Base-by-base conservation (phyloP, 2,888 invertebrate species). In the Papilio gigon region DNA sequence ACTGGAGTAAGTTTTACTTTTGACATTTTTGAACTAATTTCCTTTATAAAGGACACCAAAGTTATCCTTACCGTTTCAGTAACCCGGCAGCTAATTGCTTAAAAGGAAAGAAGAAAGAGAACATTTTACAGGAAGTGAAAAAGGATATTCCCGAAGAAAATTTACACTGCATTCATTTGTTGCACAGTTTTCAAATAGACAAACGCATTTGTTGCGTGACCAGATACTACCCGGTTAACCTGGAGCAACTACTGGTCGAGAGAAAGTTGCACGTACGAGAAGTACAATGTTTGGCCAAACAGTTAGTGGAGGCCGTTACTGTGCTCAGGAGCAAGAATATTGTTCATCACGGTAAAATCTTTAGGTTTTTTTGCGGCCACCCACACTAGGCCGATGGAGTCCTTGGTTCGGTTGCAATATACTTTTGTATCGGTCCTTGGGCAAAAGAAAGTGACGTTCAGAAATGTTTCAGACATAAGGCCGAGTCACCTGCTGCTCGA, bases 281-380 rank as follows among this genome's bases (percentile, higher is more conserved):
- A 6, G 79, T 88, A 22, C 83, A 86, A 71, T 12, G 66, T 12
- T 74, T 88, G 50, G 76, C 84, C 0, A 78, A 75, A 33, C 89
- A 89, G 67, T 71, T 89, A 30, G 76, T 85, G 0, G 72, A 77
- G 27, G 89, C 88, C 25, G 79, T 89, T 4, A 72, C 75, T 62
- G 67, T 78, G 47, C 74, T 89, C 68, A 82, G 78, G 30, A 77
- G 76, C 35, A 77, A 81, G 33, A 75, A 80, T 22, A 80, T 89
- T 20, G 75, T 86, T 47, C 89, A 89, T 73, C 76, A 84, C 73
- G 86, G 89, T 88, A 81, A 66, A n/a, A n/a, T n/a, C n/a, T n/a
- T n/a, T n/a, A n/a, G n/a, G n/a, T n/a, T n/a, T n/a, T n/a, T n/a
- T n/a, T n/a, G n/a, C n/a, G n/a, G n/a, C n/a, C n/a, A n/a, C n/a